Evolutionary conservation across 2,888 invertebrate genomes (phyloP).

Genomic region (Calameuta filiformis): DNA sequence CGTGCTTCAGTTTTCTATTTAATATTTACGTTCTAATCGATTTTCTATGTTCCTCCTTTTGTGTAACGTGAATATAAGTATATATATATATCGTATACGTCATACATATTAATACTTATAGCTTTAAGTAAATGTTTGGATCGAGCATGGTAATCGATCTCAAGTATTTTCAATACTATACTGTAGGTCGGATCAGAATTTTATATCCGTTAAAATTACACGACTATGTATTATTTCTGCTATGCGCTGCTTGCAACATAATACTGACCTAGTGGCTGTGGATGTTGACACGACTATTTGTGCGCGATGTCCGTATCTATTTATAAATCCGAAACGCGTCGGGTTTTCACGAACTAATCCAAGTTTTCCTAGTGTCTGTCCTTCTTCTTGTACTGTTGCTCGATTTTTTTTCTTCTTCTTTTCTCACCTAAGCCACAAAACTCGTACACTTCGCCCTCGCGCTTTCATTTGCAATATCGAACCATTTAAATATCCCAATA

Average conservation of each 20-base stretch:
- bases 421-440: neutral
- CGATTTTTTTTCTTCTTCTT: neutral
- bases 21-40: neutral
- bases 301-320: conserved; percentile 42
- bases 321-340: neutral
- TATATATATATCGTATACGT: neutral
- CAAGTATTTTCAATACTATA: neutral
- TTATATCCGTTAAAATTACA: neutral
- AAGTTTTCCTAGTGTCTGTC: neutral
- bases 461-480: neutral
- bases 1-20: neutral
- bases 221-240: neutral
- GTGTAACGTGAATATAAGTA: neutral
- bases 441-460: neutral
- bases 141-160: neutral
- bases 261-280: conserved; percentile 35
- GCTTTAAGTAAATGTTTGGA: neutral
- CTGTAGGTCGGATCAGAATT: neutral
- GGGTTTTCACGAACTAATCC: neutral
- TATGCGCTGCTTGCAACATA: conserved; percentile 24
- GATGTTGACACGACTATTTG: conserved; percentile 46
- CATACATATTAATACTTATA: neutral
- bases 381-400: neutral
- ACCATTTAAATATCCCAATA: neutral
- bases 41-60: neutral